These are phyloP conservation scores for Lithobates pipiens DNA, from an alignment of 2,797 vertebrate genomes.

Conservation along the genomic window DNA sequence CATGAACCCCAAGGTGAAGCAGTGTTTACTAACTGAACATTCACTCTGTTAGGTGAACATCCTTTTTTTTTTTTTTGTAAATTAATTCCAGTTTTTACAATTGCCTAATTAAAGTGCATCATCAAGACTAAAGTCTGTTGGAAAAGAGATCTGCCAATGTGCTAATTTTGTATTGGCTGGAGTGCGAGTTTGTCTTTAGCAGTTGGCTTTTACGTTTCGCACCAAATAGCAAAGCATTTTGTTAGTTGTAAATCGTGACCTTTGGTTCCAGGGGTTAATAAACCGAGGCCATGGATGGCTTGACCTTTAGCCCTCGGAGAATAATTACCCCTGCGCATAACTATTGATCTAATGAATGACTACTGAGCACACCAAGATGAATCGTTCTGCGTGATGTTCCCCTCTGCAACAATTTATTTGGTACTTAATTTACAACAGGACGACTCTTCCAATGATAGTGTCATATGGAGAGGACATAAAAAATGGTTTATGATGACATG, in stretches of 20 bases:
- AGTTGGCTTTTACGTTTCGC: slow-evolving; percentile 36
- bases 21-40: no score
- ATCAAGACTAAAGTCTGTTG: not conserved
- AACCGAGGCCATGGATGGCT: slow-evolving; percentile 18
- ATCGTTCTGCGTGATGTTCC: slow-evolving; percentile 10
- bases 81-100: no score
- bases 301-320: slow-evolving; percentile 39
- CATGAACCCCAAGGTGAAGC: no score
- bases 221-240: slow-evolving; percentile 13
- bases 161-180: not conserved
- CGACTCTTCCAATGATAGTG: slow-evolving; percentile 1
- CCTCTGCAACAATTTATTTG: slow-evolving; percentile 31
- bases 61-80: no score
- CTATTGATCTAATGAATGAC: slow-evolving; percentile 45
- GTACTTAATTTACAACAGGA: slow-evolving; percentile 17
- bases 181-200: slow-evolving; percentile 11
- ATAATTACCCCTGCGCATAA: slow-evolving; percentile 36
- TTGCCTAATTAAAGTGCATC: no score
- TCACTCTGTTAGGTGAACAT: no score
- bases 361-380: not conserved
- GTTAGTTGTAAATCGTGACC: slow-evolving; percentile 47
- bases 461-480: slow-evolving; percentile 30
- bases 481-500: slow-evolving; percentile 31
- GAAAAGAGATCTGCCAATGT: not conserved
- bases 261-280: slow-evolving; percentile 51